Base-by-base conservation (phyloP, 1,140 invertebrate genomes). In the Bacillus rossius region DNA sequence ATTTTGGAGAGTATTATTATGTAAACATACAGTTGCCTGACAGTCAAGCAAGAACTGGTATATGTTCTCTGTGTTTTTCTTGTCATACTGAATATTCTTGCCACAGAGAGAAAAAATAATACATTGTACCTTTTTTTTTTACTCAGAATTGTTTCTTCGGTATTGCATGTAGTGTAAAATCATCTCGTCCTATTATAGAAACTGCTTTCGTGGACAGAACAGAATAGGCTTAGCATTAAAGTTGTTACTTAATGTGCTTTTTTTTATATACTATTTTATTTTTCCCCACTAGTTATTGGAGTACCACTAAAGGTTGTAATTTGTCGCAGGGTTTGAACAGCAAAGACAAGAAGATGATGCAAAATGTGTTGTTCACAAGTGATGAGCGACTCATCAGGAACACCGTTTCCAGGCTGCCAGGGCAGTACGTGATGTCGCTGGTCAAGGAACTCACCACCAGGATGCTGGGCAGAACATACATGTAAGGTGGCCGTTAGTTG, bases 251-350 rank as follows among this genome's bases (percentile, higher is more conserved):
- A 8, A n/a, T 54, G 8, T 37, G 14, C 1, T n/a, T 8, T 45
- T 5, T 19, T 8, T 45, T 45, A 45, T 45, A 10, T 45, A 4
- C 17, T 45, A 45, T 1, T 19, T 22, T n/a, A n/a, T n/a, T n/a
- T n/a, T n/a, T n/a, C n/a, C n/a, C n/a, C n/a, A 19, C 17, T 45
- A 45, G 20, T 45, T 17, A 7, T 16, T 17, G 20, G 42, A 16
- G 16, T 16, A 45, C 42, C 7, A 45, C 13, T 17, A 45, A 45
- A 45, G 16, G 7, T 16, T 17, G 8, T 49, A 58, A 59, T 41
- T 40, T 48, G 54, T 61, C 65, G 14, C 85, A 92, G 75, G 88
- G 85, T 1, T 73, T 92, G 37, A 87, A 88, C 61, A 91, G 88
- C 64, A 86, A 88, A 67, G 87, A 92, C 67, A 80, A 79, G 64